phyloP scores from a whole-genome alignment of 1,140 invertebrate genomes.

The Catajapyx aquilonaris region DNA sequence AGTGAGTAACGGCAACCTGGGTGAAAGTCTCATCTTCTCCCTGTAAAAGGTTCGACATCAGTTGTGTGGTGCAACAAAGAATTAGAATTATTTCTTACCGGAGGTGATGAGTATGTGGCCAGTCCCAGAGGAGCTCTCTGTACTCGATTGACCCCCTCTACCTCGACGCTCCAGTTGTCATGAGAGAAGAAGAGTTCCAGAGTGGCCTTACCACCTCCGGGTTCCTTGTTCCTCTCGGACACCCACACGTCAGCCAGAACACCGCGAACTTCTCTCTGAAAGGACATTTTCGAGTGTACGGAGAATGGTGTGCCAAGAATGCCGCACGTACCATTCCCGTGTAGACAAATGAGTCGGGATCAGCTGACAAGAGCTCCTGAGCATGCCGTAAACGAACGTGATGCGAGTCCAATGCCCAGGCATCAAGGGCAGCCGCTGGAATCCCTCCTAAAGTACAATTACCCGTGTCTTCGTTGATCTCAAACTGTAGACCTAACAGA shows the following conservation, averaged over 20 bases:
- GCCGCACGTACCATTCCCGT: slow-evolving; percentile 13
- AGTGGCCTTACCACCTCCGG: slow-evolving; percentile 13
- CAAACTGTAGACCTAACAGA: slow-evolving; percentile 13
- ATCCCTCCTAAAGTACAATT: slow-evolving; percentile 15
- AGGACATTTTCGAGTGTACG: too few relatives aligned
- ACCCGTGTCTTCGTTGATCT: slow-evolving; percentile 13
- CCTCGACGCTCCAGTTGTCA: slow-evolving; percentile 14
- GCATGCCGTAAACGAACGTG: slow-evolving; percentile 14
- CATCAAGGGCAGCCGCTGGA: slow-evolving; percentile 13
- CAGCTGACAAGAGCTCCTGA: slow-evolving; percentile 13
- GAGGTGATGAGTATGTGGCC: slow-evolving; percentile 11
- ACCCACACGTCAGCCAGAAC: slow-evolving; percentile 15
- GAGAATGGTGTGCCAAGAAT: too few relatives aligned
- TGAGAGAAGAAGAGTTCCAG: slow-evolving; percentile 14
- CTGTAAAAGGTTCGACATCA: background rate
- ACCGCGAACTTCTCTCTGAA: slow-evolving; percentile 12
- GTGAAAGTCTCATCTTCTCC: slow-evolving; percentile 7
- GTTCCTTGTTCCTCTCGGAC: slow-evolving; percentile 8
- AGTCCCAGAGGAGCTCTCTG: slow-evolving; percentile 14
- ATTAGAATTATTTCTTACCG: slow-evolving; percentile 12
- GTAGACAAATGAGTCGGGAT: slow-evolving; percentile 13
- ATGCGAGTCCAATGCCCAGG: slow-evolving; percentile 8
- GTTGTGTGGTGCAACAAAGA: too few relatives aligned
- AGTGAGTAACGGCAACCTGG: slow-evolving; percentile 11
- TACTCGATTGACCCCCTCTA: slow-evolving; percentile 13